Percentiles rank a stretch among this genome's conserved stretches.
These are phyloP conservation scores for Gorsachius magnificus DNA, from an alignment of 2,797 vertebrate species.

Conservation along the genomic window DNA sequence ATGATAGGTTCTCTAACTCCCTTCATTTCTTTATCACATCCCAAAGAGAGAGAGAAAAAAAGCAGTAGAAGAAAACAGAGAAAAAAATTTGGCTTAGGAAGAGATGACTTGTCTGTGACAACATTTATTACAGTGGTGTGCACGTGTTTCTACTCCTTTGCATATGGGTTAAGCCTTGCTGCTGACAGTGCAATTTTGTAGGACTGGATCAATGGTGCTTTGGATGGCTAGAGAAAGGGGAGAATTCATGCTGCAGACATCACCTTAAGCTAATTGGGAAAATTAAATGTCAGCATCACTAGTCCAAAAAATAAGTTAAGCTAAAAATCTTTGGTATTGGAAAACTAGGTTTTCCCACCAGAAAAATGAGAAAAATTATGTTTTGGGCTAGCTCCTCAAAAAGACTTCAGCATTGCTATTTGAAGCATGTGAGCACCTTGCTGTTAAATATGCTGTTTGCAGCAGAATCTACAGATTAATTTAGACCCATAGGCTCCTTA, in stretches of 20 bases:
- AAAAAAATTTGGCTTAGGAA: not conserved
- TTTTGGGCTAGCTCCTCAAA: not conserved
- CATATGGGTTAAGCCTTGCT: not conserved
- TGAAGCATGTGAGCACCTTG: not conserved
- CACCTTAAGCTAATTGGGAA: not conserved
- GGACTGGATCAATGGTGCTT: not conserved
- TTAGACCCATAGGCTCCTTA: not conserved
- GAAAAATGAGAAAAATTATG: not conserved
- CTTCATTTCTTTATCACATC: not conserved
- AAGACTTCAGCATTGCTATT: not conserved
- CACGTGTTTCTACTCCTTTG: not conserved
- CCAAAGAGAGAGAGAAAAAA: not conserved
- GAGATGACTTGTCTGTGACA: not conserved
- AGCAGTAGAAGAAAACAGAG: not conserved
- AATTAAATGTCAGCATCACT: not conserved
- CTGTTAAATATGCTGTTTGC: not conserved
- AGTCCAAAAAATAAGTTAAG: not conserved
- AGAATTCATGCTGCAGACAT: not conserved
- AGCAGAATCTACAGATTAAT: not conserved
- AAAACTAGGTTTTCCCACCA: not conserved
- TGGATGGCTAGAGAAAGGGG: not conserved
- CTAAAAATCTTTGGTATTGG: not conserved
- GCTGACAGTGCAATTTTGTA: not conserved
- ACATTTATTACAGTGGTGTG: not conserved
- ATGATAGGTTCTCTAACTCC: not conserved